phyloP scores from a whole-genome alignment of 2,888 invertebrate genomes.

The Polia nebulosa region DNA sequence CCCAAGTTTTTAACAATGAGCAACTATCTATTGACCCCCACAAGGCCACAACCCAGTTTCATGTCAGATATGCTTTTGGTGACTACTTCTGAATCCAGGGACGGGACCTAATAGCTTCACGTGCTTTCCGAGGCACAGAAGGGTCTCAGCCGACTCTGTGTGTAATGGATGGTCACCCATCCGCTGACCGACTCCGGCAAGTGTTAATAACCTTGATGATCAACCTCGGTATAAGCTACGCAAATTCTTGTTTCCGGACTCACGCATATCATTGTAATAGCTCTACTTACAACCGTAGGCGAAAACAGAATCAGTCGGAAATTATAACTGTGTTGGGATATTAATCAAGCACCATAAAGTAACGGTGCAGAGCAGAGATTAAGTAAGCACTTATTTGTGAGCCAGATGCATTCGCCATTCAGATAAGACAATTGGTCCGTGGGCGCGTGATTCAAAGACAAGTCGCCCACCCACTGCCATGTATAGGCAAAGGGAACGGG shows the following conservation, averaged over 20 bases:
- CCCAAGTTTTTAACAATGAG: too few relatives aligned
- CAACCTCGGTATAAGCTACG: background rate
- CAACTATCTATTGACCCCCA: background rate
- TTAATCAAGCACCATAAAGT: conserved; percentile 38
- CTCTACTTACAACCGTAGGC: background rate
- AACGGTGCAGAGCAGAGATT: conserved; percentile 55
- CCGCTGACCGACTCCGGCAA: too few relatives aligned
- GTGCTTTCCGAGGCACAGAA: too few relatives aligned
- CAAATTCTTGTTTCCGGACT: background rate
- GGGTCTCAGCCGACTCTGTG: too few relatives aligned
- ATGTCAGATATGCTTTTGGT: background rate
- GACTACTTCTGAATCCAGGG: too few relatives aligned
- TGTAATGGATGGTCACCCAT: too few relatives aligned
- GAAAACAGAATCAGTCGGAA: conserved; percentile 6
- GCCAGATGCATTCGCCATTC: conserved; percentile 73
- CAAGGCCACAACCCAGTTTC: too few relatives aligned
- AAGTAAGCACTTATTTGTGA: conserved; percentile 65
- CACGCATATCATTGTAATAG: background rate
- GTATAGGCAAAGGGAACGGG: conserved; percentile 76
- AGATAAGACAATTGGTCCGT: conserved; percentile 76
- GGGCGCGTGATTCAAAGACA: conserved; percentile 85
- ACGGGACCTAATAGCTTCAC: too few relatives aligned
- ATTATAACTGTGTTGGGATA: conserved; percentile 16
- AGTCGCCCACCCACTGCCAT: conserved; percentile 77
- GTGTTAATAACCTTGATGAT: background rate